Evolutionary conservation across 2,888 invertebrate species (phyloP), one percentile per base, ranked within the genome.

Genomic region (Agrochola macilenta): DNA sequence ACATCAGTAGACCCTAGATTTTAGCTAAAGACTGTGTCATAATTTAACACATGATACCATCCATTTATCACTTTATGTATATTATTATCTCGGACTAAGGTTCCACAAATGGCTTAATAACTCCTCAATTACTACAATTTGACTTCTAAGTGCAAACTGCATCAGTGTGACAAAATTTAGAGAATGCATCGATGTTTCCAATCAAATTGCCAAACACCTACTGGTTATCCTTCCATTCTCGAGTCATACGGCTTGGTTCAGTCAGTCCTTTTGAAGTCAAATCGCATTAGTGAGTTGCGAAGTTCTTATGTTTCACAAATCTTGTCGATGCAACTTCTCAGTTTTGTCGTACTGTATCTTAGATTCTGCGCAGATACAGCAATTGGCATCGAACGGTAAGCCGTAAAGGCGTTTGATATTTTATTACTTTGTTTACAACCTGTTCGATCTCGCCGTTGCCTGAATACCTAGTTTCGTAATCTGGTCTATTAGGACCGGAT

Each of bases 361-460:
- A 54, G 63, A 71, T 60, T 68, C 73, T 60, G 39, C 52, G 39
- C 61, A 78, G 64, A 78, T 78, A 73, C 61, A 49, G 78, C 81
- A 85, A 84, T 87, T 78, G 82, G 64, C 80, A 78, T 78, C 70
- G 74, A 91, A 91, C 92, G 90, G 91, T 90, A 89, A 90, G 46
- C 90, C 89, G 90, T 89, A 87, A 87, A 90, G 71, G 78, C 82
- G 77, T 80, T 85, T 84, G 75, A 85, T 84, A 88, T 87, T 91
- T 90, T 89, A 91, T 91, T 85, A 80, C 75, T 86, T 84, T 90
- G 85, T 91, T 91, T 88, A 84, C 77, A 74, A 82, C 75, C 81
- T 81, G 83, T 68, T 74, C 77, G 81, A 83, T 81, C 73, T 78
- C 69, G 79, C 60, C 63, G 74, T 78, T 78, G 66, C 83, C 85